phyloP scores from a whole-genome alignment of 2,888 invertebrate genomes.

The Meghimatium bilineatum region DNA sequence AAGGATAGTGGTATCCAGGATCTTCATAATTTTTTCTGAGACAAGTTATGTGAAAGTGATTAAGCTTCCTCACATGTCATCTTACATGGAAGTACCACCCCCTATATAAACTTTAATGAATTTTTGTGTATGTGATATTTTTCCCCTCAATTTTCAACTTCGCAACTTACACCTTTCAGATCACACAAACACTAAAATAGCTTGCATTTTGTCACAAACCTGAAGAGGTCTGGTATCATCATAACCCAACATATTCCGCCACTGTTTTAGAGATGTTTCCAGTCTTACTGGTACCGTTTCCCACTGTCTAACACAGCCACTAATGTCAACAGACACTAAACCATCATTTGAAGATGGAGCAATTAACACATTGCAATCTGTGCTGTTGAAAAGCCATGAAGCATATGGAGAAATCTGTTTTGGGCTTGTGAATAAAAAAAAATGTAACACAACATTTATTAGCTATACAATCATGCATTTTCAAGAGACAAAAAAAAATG shows the following conservation, averaged over 20 bases:
- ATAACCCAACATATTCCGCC: constrained; percentile 78
- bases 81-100: too few species aligned
- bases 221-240: constrained; percentile 70
- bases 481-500: too few species aligned
- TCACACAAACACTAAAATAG: too few species aligned
- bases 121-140: too few species aligned
- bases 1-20: too few species aligned
- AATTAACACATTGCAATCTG: constrained; percentile 78
- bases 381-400: constrained; percentile 78
- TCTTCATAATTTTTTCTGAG: too few species aligned
- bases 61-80: too few species aligned
- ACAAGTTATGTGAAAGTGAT: too few species aligned
- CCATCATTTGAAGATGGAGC: constrained; percentile 78
- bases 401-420: constrained; percentile 78
- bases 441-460: neutral
- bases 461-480: neutral
- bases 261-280: constrained; percentile 78
- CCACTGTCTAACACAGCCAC: constrained; percentile 81
- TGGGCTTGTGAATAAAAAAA: constrained; percentile 27
- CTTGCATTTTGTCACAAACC: constrained; percentile 55
- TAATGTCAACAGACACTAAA: constrained; percentile 80
- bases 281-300: constrained; percentile 79
- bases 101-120: too few species aligned
- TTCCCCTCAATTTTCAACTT: too few species aligned
- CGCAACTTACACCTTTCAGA: too few species aligned